phyloP scores from a whole-genome alignment of 2,797 vertebrate genomes.

The Lophotriccus pileatus region DNA sequence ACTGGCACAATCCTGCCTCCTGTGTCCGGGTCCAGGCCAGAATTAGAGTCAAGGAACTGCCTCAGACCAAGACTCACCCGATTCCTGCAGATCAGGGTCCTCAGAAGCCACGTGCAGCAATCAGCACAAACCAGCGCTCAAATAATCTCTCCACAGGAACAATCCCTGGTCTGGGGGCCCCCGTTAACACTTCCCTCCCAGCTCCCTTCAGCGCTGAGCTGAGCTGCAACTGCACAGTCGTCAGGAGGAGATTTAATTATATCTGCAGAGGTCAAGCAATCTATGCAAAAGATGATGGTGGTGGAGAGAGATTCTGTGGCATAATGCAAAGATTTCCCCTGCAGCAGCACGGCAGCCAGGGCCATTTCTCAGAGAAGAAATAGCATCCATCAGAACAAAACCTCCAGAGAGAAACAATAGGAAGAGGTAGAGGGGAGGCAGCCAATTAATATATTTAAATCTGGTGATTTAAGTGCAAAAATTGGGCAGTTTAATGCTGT shows the following conservation, averaged over 20 bases:
- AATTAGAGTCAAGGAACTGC: neutral
- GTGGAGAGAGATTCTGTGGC: neutral
- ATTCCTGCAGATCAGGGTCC: neutral
- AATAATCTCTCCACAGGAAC: neutral
- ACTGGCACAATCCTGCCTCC: neutral
- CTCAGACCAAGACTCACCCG: neutral
- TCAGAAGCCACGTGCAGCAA: neutral
- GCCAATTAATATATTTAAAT: slow-evolving; percentile 5
- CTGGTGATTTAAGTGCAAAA: neutral
- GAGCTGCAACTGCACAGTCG: neutral
- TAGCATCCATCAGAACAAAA: slow-evolving; percentile 14
- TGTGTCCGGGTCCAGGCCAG: neutral
- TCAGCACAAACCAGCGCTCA: neutral
- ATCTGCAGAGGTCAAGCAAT: slow-evolving; percentile 39
- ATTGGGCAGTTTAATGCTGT: neutral
- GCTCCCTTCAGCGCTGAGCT: neutral
- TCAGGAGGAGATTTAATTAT: slow-evolving; percentile 36
- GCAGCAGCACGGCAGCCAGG: neutral
- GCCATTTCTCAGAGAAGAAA: slow-evolving; percentile 5
- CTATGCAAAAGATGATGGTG: neutral
- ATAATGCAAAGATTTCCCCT: neutral
- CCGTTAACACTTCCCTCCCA: neutral
- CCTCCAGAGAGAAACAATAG: slow-evolving; percentile 1
- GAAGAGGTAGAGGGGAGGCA: neutral
- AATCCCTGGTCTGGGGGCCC: neutral